Conservation (phyloP, 2,113 vertebrate species). For the Tachuris rubrigastra region DNA sequence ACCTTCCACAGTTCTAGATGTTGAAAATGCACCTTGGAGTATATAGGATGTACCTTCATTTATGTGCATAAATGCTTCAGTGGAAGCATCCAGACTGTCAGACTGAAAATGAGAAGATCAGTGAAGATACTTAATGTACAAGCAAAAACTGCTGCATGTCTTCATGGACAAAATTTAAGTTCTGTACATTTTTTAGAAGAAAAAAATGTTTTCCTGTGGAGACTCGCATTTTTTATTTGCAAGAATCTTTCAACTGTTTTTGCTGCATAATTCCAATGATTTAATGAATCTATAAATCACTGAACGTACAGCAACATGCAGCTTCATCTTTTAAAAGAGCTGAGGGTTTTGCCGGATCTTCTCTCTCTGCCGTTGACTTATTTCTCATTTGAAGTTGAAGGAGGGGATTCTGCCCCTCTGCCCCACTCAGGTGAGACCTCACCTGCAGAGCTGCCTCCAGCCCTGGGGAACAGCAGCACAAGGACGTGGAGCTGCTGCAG, state of each 20-base stretch:
- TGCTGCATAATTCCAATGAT: not conserved
- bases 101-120: not conserved
- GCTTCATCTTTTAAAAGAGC: not conserved
- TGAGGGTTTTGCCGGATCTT: accelerated
- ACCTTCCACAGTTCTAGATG: not conserved
- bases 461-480: not conserved
- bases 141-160: accelerated
- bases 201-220: not conserved
- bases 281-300: not conserved
- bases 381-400: not conserved
- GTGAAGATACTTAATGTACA: not conserved
- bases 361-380: not conserved
- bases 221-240: not conserved
- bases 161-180: not conserved
- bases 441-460: not conserved
- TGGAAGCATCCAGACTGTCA: not conserved
- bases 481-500: not conserved
- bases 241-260: not conserved
- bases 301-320: accelerated
- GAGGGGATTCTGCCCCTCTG: not conserved
- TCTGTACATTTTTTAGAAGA: not conserved
- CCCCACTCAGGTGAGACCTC: not conserved
- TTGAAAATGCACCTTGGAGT: not conserved
- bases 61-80: accelerated
- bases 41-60: not conserved